A percentile compares a stretch with the other conserved stretches of the same genome.
Conservation (phyloP, 2,113 vertebrate species). For the Pyrgilauda ruficollis region DNA sequence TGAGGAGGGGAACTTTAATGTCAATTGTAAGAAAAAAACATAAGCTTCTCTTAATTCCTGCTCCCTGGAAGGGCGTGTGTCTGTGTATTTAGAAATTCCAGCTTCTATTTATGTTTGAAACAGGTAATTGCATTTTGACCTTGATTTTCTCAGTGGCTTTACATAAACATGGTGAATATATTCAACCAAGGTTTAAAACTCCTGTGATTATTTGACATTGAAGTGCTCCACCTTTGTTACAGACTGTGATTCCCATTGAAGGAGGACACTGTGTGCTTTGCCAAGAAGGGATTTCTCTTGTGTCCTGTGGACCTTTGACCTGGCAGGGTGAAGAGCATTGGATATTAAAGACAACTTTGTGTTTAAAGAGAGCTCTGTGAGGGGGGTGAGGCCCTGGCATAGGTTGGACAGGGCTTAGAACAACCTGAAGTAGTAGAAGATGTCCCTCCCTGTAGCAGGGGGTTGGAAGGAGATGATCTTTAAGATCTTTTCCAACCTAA, state of each 20-base stretch:
- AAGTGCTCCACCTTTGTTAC: background rate
- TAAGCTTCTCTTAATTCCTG: background rate
- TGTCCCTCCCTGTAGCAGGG: background rate
- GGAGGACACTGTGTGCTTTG: background rate
- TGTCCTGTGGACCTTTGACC: background rate
- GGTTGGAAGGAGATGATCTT: background rate
- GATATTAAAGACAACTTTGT: background rate
- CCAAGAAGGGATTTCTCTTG: background rate
- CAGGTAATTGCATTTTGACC: background rate
- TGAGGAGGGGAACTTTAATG: background rate
- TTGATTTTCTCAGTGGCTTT: background rate
- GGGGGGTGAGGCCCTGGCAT: background rate
- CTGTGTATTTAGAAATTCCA: background rate
- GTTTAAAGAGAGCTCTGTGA: background rate
- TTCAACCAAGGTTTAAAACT: background rate
- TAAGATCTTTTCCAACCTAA: background rate
- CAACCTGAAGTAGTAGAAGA: background rate
- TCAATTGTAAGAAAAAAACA: background rate
- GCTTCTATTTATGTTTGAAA: background rate
- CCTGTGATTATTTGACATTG: background rate
- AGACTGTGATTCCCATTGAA: background rate
- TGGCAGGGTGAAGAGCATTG: background rate
- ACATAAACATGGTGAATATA: background rate
- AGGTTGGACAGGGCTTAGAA: background rate
- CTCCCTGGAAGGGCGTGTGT: background rate